Conservation (phyloP, 2,113 vertebrate genomes). For the Casuarius casuarius region DNA sequence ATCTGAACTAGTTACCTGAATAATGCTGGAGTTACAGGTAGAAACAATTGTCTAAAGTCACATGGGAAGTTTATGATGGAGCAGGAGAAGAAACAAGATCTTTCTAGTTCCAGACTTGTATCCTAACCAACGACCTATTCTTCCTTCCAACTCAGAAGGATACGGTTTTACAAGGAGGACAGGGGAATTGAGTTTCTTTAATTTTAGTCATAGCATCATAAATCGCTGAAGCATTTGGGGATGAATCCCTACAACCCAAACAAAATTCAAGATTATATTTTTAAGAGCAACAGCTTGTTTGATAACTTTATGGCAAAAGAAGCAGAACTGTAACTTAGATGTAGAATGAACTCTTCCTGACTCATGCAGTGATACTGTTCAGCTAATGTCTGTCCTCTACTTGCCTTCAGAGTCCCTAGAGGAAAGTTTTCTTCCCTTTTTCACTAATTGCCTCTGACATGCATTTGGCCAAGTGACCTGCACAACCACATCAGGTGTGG, state of each 20-base stretch:
- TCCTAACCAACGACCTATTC: not conserved
- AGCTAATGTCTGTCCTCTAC: not conserved
- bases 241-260: not conserved
- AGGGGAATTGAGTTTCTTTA: not conserved
- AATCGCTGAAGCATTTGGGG: conserved; percentile 32
- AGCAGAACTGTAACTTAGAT: not conserved
- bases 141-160: not conserved
- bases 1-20: not conserved
- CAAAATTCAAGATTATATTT: not conserved
- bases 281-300: not conserved
- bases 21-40: not conserved
- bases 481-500: not conserved
- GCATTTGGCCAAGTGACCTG: not conserved
- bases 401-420: not conserved
- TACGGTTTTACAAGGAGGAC: not conserved
- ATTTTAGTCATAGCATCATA: not conserved
- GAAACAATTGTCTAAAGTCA: not conserved
- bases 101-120: not conserved
- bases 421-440: not conserved
- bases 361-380: accelerated
- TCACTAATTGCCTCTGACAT: not conserved
- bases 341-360: not conserved
- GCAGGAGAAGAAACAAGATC: not conserved
- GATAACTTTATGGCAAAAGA: not conserved
- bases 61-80: not conserved